Evolutionary conservation across 2,113 vertebrate genomes (phyloP), one percentile per base, ranked within the genome.

Genomic region (Panthera leo): DNA sequence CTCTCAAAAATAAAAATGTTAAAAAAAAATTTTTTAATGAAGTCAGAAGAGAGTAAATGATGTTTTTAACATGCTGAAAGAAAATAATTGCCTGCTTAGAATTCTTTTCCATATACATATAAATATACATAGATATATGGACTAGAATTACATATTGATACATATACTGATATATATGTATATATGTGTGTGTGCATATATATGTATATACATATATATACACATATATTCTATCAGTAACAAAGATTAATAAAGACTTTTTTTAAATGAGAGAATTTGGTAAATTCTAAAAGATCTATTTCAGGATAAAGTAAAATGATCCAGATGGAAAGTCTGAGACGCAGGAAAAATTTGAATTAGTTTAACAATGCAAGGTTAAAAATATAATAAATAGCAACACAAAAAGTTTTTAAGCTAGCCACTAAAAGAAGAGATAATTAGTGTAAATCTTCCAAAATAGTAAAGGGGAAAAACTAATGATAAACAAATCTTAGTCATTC

Each of bases 231-330:
- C 45, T 65, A 55, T 58, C 70, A 31, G 19, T 58, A 84, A 68
- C 85, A 91, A 63, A 87, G 16, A 63, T 94, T 21, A 91, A 82
- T 61, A 39, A 71, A 76, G 25, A n/a, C 14, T 76, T 65, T 42
- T 94, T 89, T 73, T 39, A 88, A 93, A 87, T 9, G 7, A 86
- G 12, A 78, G 11, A 53, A 4, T 85, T 89, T 86, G 23, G 39
- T 10, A 79, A 95, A 90, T 91, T 93, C 42, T 80, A 76, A 89
- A 82, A 90, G 19, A 70, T 61, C 1, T 61, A 76, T 67, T 86
- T 92, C 42, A 92, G 48, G 23, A 51, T 84, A 21, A 95, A 97
- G 5, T 79, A 75, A 94, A 97, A 91, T 80, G 36, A 87, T 86
- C 3, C 70, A 75, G 11, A 85, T 88, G 29, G 15, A 91, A 96